A percentile compares a stretch with the other conserved stretches of the same genome.
Evolutionary conservation across 2,888 invertebrate genomes (phyloP).

Genomic region (Mycalesis mineus): DNA sequence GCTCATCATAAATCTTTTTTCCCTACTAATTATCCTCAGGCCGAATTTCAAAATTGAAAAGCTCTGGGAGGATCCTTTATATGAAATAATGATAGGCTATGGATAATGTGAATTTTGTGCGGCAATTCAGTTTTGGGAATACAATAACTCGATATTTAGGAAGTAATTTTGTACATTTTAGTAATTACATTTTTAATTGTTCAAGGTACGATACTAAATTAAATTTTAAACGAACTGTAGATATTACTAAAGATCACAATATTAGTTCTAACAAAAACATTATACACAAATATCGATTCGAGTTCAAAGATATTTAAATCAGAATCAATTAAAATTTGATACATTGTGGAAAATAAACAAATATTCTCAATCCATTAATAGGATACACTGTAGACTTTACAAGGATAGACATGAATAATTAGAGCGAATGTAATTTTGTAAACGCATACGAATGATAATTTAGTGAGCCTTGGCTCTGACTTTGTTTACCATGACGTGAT

Average conservation of each 20-base stretch:
- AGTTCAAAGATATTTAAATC: too few species aligned
- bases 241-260: too few species aligned
- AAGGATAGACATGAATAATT: background rate
- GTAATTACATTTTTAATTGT: too few species aligned
- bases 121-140: conserved; percentile 16
- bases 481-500: conserved; percentile 29
- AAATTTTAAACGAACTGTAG: too few species aligned
- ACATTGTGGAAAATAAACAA: background rate
- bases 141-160: background rate
- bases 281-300: too few species aligned
- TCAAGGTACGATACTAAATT: too few species aligned
- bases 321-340: too few species aligned
- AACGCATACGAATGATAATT: conserved; percentile 31
- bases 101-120: conserved; percentile 16
- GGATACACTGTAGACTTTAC: background rate
- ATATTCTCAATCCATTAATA: background rate
- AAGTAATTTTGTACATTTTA: background rate
- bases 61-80: conserved; percentile 30
- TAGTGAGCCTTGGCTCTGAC: conserved; percentile 32
- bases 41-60: conserved; percentile 33
- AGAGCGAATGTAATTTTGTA: conserved; percentile 17
- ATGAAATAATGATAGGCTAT: conserved; percentile 35
- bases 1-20: conserved; percentile 29
- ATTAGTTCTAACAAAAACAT: too few species aligned
- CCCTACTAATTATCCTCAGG: conserved; percentile 32